Base-by-base conservation (phyloP, 2,888 invertebrate species). In the Nomada hirtipes region DNA sequence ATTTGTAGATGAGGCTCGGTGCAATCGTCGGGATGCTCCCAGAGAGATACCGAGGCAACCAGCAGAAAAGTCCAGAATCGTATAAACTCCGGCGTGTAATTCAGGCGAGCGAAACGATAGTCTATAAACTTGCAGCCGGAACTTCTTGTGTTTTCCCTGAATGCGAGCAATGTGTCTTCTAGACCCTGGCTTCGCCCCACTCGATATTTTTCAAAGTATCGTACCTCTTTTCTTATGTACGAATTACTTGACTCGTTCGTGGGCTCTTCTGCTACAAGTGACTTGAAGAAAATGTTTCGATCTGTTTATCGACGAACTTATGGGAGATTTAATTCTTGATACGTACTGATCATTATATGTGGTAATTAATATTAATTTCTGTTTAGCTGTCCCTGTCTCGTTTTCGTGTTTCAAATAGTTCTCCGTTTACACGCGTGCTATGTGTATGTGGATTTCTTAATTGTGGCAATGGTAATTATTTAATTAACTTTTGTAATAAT, bases 81-180 rank as follows among this genome's bases (percentile, higher is more conserved):
- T 82, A 82, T 78, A 79, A 84, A 84, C 82, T 78, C 73, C 53
- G 29, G 20, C 69, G 72, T 79, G 77, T 79, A 85, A 82, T 84
- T 85, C 76, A 84, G 57, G 50, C 76, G 72, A 60, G 77, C 79
- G 76, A 82, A 84, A 85, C 72, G 81, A 75, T 72, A 79, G 79
- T 82, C 85, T 76, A 85, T 85, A 85, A 85, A 85, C 79, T 75
- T 84, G 84, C 81, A 72, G 74, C 73, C 76, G 69, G 71, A 74
- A 75, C 76, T 79, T 84, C 72, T 79, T 64, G 72, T 73, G 76
- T 82, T 79, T 83, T 77, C 79, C 75, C 68, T 69, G 82, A 84
- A 84, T 70, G 72, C 80, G 61, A 63, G 76, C 61, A 59, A 72
- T 67, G 71, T 68, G 65, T 65, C 65, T 53, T 11, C 29, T 23